phyloP scores from a whole-genome alignment of 2,797 vertebrate species.

The Peromyscus nudipes region DNA sequence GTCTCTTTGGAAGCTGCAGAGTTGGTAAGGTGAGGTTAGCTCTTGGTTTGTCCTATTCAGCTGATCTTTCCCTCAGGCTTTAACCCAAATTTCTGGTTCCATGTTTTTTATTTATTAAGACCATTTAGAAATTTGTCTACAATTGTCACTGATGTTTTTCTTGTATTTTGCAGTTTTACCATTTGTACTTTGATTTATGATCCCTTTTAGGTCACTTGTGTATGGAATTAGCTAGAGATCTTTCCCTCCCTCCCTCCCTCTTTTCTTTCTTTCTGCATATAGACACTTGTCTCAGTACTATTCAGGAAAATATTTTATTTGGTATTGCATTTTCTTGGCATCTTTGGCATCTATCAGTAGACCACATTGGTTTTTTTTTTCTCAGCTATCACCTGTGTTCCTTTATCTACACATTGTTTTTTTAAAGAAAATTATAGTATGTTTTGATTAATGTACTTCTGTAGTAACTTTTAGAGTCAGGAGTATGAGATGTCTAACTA shows the following conservation, averaged over 20 bases:
- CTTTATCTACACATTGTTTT: background rate
- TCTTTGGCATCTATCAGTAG: background rate
- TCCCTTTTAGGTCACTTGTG: background rate
- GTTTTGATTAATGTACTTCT: background rate
- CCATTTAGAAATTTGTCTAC: too few relatives aligned
- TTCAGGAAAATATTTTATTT: background rate
- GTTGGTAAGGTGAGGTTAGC: too few relatives aligned
- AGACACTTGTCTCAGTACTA: background rate
- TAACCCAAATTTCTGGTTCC: too few relatives aligned
- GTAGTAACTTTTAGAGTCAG: background rate
- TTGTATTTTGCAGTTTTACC: background rate
- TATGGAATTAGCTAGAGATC: background rate
- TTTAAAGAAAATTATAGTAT: background rate
- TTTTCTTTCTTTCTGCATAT: background rate
- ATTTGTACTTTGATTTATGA: background rate
- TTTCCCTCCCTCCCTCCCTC: background rate
- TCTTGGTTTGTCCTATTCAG: too few relatives aligned
- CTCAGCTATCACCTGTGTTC: background rate
- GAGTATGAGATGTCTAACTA: background rate
- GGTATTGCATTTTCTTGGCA: background rate
- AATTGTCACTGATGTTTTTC: background rate
- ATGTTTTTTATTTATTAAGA: too few relatives aligned
- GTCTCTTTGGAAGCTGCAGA: too few relatives aligned
- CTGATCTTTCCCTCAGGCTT: too few relatives aligned
- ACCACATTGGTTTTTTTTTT: background rate